Conservation (phyloP, 2,888 invertebrate genomes). For the Dascillus cervinus region DNA sequence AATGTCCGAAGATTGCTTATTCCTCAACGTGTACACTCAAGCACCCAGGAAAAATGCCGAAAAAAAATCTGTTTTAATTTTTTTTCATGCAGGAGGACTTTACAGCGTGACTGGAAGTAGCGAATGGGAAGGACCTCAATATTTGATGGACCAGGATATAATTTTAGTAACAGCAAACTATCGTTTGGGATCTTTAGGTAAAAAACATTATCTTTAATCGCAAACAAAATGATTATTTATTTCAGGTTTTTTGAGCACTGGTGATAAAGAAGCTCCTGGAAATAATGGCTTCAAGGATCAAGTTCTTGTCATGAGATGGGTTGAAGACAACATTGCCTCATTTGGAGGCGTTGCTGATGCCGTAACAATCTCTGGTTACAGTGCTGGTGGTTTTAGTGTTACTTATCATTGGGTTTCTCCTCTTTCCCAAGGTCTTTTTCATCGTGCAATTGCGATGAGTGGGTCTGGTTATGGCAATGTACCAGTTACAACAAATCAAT, state of each 20-base stretch:
- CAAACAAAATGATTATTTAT: no score
- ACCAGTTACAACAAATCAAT: conserved; percentile 47
- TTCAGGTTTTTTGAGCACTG: conserved; percentile 49
- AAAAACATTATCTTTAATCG: conserved; percentile 2
- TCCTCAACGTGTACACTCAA: conserved; percentile 59
- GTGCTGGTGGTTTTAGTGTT: conserved; percentile 35
- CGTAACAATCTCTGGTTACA: conserved; percentile 50
- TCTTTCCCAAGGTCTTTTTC: conserved; percentile 57
- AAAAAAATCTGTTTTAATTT: conserved; percentile 51
- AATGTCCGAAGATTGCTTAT: conserved; percentile 56
- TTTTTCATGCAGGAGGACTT: conserved; percentile 56
- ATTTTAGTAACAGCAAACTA: conserved; percentile 61
- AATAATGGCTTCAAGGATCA: conserved; percentile 68
- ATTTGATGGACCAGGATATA: conserved; percentile 56
- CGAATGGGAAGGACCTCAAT: conserved; percentile 45
- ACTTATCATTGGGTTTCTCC: conserved; percentile 52
- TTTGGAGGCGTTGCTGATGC: conserved; percentile 54
- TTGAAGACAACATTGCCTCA: conserved; percentile 53
- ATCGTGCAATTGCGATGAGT: conserved; percentile 62
- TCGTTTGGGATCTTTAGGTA: conserved; percentile 50
- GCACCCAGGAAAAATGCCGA: conserved; percentile 23
- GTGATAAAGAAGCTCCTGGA: conserved; percentile 57
- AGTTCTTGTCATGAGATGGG: conserved; percentile 57
- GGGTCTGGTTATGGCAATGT: conserved; percentile 51
- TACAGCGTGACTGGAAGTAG: conserved; percentile 51